Evolutionary conservation across 2,113 vertebrate species (phyloP).

Genomic region (Podiceps cristatus): DNA sequence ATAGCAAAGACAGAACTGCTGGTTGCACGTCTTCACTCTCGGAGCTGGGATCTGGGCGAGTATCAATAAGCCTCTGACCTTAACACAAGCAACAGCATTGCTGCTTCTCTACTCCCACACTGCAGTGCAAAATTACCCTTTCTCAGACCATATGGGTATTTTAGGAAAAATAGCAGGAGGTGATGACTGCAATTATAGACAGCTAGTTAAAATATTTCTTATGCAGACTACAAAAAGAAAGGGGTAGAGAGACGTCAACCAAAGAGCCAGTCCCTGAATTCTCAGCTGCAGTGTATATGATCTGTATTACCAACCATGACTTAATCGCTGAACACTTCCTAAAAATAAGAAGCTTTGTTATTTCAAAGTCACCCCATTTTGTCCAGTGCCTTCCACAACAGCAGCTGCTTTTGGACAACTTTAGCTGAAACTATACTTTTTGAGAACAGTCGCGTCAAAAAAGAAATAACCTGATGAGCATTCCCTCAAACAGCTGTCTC

Average conservation of each 20-base stretch:
- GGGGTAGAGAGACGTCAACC: neutral
- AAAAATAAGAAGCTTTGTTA: neutral
- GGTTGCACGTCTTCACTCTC: accelerated
- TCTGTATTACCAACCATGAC: neutral
- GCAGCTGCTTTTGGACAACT: neutral
- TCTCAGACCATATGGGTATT: neutral
- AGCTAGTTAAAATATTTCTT: neutral
- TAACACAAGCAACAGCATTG: too few relatives aligned
- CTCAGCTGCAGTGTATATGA: too few relatives aligned
- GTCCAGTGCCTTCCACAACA: neutral
- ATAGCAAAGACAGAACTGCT: neutral
- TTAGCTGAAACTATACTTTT: neutral
- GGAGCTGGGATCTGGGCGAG: accelerated
- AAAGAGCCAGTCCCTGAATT: neutral
- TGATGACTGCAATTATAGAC: neutral
- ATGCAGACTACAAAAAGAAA: neutral
- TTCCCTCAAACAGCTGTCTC: neutral
- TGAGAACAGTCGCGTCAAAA: neutral
- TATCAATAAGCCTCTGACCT: neutral
- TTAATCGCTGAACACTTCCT: neutral
- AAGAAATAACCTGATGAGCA: accelerated
- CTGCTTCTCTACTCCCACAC: neutral
- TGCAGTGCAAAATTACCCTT: accelerated
- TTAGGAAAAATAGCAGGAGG: neutral
- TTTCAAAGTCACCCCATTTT: neutral